Percentiles rank a stretch among this genome's conserved stretches.
These are phyloP conservation scores for Nanorana parkeri DNA, from an alignment of 2,113 vertebrate species.

Conservation along the genomic window DNA sequence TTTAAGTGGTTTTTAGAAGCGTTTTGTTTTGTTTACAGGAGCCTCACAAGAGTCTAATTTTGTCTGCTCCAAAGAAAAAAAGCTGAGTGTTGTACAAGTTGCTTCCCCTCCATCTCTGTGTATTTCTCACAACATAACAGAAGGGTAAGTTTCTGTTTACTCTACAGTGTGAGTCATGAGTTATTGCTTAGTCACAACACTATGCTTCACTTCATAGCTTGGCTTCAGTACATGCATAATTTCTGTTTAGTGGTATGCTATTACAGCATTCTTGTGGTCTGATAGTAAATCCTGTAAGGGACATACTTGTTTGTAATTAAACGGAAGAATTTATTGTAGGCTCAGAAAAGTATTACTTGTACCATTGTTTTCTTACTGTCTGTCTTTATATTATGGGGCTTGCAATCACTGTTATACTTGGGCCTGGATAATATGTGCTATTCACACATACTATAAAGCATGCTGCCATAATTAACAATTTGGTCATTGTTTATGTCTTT, in stretches of 20 bases:
- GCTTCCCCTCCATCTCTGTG: constrained; percentile 70
- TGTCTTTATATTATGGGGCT: no score
- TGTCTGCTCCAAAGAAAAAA: constrained; percentile 69
- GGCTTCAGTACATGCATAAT: neutral
- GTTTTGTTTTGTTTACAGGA: constrained; percentile 7
- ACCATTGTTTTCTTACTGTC: no score
- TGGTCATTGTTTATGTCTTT: no score
- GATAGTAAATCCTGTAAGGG: neutral
- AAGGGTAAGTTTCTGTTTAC: constrained; percentile 71
- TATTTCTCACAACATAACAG: constrained; percentile 75
- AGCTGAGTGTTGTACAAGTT: constrained; percentile 65
- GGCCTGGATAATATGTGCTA: no score
- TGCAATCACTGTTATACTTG: no score
- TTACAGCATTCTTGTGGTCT: neutral
- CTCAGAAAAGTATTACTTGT: no score
- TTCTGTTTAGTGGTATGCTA: neutral
- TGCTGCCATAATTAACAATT: no score
- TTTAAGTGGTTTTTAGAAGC: neutral
- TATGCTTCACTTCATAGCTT: neutral
- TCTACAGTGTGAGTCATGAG: neutral
- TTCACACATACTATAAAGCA: no score
- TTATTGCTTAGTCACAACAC: neutral
- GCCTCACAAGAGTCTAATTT: constrained; percentile 66
- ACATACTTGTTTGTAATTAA: neutral
- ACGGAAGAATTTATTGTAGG: no score